A percentile compares a stretch with the other conserved stretches of the same genome.
These are phyloP conservation scores for Podabrus alpinus DNA, from an alignment of 2,888 invertebrate species.

Conservation along the genomic window DNA sequence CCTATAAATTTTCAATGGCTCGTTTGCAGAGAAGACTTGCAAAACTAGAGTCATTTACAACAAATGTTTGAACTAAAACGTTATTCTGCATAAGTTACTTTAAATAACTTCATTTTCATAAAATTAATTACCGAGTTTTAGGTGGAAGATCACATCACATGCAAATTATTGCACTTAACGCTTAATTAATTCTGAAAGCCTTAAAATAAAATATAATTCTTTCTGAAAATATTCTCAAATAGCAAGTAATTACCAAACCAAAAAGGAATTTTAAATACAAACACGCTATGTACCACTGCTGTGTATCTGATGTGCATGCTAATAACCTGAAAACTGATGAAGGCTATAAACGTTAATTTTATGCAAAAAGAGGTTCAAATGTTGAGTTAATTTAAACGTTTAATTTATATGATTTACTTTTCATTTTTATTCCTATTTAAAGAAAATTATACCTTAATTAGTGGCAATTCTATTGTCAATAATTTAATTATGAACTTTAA, in stretches of 20 bases:
- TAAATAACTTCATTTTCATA: neutral
- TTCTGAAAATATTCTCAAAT: neutral
- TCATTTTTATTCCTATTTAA: neutral
- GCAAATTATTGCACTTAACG: neutral
- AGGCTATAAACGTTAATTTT: neutral
- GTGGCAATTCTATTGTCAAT: too few species aligned
- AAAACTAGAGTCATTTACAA: neutral
- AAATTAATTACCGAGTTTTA: neutral
- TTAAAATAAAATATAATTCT: neutral
- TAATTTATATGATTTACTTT: neutral
- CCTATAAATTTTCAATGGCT: neutral
- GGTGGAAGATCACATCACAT: neutral
- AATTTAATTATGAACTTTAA: too few species aligned
- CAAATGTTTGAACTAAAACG: neutral
- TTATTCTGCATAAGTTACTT: neutral
- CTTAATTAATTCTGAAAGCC: neutral
- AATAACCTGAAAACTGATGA: neutral
- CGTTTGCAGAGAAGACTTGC: neutral
- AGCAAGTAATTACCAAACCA: neutral
- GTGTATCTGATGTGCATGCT: neutral
- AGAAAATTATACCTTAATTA: neutral
- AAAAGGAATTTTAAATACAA: neutral
- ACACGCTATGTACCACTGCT: neutral
- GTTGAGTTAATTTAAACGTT: neutral
- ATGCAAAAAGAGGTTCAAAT: neutral